Conservation (phyloP, 2,797 vertebrate genomes). For the Myripristis jacobus region DNA sequence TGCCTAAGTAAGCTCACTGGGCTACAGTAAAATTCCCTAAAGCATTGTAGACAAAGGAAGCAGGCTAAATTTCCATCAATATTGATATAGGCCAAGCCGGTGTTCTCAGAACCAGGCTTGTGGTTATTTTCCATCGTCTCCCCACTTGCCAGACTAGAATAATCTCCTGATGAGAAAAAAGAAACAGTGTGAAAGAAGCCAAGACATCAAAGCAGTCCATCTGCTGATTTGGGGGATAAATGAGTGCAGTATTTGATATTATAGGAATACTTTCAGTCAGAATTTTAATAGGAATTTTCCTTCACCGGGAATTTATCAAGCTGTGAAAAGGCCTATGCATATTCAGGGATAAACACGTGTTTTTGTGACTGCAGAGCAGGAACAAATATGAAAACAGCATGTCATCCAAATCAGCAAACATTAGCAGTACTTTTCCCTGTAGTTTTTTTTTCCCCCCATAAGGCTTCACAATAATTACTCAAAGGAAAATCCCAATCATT, state of each 20-base stretch:
- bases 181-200: conserved; percentile 58
- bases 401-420: conserved; percentile 61
- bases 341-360: conserved; percentile 56
- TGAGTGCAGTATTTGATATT: conserved; percentile 35
- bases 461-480: conserved; percentile 1
- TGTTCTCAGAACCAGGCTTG: conserved; percentile 69
- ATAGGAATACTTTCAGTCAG: conserved; percentile 42
- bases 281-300: conserved; percentile 49
- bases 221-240: conserved; percentile 52
- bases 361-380: conserved; percentile 60
- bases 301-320: conserved; percentile 15
- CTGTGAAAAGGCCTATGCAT: conserved; percentile 25
- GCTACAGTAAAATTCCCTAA: conserved; percentile 79
- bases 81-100: conserved; percentile 77
- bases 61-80: conserved; percentile 79
- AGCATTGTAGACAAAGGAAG: conserved; percentile 77
- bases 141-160: conserved; percentile 68
- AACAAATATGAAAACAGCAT: conserved; percentile 69
- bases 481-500: conserved; percentile 25
- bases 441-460: conserved; percentile 37
- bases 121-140: conserved; percentile 77
- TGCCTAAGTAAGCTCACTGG: conserved; percentile 79
- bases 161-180: conserved; percentile 72
- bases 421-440: conserved; percentile 44
- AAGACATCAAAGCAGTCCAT: conserved; percentile 68